A percentile compares a stretch with the other conserved stretches of the same genome.
phyloP scores from a whole-genome alignment of 2,888 invertebrate genomes.

The Andricus quercusramuli region DNA sequence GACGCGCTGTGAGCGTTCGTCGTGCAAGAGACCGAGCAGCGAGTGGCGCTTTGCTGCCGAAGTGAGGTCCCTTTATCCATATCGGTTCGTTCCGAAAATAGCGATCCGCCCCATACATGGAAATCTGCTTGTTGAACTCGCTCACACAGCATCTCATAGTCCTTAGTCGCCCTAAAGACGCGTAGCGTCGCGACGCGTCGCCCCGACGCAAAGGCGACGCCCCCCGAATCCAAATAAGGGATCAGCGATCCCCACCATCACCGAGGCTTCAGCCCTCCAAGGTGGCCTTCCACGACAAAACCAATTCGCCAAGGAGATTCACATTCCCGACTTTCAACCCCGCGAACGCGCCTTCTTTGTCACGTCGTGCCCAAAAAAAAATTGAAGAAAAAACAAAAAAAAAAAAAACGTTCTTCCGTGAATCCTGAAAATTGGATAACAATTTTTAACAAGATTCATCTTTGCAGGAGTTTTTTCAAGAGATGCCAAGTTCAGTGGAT shows the following conservation, averaged over 20 bases:
- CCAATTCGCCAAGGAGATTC: slow-evolving; percentile 57
- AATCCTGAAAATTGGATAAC: not conserved
- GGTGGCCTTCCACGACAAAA: slow-evolving; percentile 40
- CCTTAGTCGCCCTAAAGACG: slow-evolving; percentile 70
- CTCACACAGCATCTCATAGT: slow-evolving; percentile 58
- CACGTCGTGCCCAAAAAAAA: slow-evolving; percentile 12
- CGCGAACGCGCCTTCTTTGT: slow-evolving; percentile 53
- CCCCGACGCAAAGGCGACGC: slow-evolving; percentile 67
- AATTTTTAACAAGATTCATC: slow-evolving; percentile 2
- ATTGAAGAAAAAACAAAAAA: not conserved
- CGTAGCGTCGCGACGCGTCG: slow-evolving; percentile 59
- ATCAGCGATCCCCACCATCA: slow-evolving; percentile 64
- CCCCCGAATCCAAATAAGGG: slow-evolving; percentile 76
- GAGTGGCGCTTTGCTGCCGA: slow-evolving; percentile 74
- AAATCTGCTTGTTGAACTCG: slow-evolving; percentile 69
- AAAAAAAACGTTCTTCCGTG: not conserved
- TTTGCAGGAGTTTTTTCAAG: slow-evolving; percentile 13
- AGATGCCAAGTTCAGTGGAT: slow-evolving; percentile 5
- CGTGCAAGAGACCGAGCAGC: slow-evolving; percentile 73
- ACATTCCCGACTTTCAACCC: slow-evolving; percentile 63
- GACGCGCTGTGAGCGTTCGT: slow-evolving; percentile 68
- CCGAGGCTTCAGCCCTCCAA: slow-evolving; percentile 42
- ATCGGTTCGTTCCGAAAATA: slow-evolving; percentile 77
- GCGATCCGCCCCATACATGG: slow-evolving; percentile 78
- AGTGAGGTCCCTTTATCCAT: slow-evolving; percentile 78